These are phyloP conservation scores for Pachypanchax playfairii DNA, from an alignment of 2,113 vertebrate genomes.

Conservation along the genomic window DNA sequence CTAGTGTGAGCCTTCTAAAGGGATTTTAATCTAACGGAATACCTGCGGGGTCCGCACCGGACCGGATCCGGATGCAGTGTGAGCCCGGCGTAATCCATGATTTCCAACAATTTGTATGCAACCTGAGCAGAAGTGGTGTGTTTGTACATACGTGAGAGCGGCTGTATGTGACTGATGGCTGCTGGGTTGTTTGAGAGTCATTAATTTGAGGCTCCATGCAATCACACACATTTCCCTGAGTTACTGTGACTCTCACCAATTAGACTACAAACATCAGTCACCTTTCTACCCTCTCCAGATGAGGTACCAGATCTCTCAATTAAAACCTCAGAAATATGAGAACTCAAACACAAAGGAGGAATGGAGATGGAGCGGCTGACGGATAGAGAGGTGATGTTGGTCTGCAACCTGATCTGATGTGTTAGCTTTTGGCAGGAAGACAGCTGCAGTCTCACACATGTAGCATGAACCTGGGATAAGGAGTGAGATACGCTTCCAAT, in stretches of 20 bases:
- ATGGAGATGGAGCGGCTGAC: conserved; percentile 32
- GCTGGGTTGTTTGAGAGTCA: conserved; percentile 56
- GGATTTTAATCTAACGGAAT: too few relatives aligned
- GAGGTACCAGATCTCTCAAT: conserved; percentile 70
- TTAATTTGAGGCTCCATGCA: conserved; percentile 31
- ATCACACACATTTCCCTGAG: conserved; percentile 33
- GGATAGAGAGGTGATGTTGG: conserved; percentile 45
- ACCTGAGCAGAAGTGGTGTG: conserved; percentile 53
- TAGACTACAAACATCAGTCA: conserved; percentile 60
- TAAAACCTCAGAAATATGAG: conserved; percentile 67
- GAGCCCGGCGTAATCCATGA: too few relatives aligned
- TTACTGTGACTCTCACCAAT: conserved; percentile 55
- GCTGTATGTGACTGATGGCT: conserved; percentile 40
- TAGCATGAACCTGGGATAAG: conserved; percentile 30
- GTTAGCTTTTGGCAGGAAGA: conserved; percentile 63
- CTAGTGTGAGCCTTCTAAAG: too few relatives aligned
- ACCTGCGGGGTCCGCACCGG: too few relatives aligned
- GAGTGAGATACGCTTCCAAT: conserved; percentile 1
- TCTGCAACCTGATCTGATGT: conserved; percentile 65
- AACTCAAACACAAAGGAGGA: conserved; percentile 39
- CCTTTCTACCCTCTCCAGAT: conserved; percentile 68
- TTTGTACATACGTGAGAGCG: conserved; percentile 38
- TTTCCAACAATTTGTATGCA: conserved; percentile 67
- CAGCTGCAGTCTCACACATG: conserved; percentile 75
- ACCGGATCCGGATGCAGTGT: too few relatives aligned